Evolutionary conservation across 2,113 vertebrate species (phyloP).

Genomic region (Corapipo altera): DNA sequence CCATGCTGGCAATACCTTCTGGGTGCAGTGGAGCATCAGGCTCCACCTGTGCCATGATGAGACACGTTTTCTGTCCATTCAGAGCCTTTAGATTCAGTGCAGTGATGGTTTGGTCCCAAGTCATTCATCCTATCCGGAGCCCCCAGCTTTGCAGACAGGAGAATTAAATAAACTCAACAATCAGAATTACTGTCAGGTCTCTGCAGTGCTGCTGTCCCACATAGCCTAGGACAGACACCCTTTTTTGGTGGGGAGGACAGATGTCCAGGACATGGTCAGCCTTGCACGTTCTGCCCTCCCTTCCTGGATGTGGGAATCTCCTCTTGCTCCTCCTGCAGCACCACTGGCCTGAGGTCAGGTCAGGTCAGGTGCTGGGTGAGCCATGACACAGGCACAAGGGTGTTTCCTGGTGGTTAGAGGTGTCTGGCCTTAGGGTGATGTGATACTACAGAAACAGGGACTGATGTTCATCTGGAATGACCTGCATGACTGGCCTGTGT

Average conservation of each 20-base stretch:
- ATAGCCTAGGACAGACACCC: background rate
- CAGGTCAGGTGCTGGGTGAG: background rate
- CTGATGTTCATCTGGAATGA: background rate
- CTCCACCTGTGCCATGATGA: background rate
- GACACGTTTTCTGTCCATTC: background rate
- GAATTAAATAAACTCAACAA: rapidly evolving
- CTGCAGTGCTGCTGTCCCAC: background rate
- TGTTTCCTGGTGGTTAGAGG: conserved; percentile 1
- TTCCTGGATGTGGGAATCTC: background rate
- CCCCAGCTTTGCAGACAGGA: background rate
- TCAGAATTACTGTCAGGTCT: background rate
- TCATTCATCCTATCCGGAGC: rapidly evolving
- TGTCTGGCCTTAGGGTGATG: background rate
- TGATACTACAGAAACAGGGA: background rate
- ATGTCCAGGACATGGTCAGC: background rate
- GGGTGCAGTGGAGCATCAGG: background rate
- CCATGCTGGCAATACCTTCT: background rate
- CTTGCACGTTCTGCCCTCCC: background rate
- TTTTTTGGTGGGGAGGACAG: background rate
- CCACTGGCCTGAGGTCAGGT: background rate
- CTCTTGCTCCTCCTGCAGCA: background rate
- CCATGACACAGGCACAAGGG: background rate
- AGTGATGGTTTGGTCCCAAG: background rate
- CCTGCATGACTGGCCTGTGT: background rate
- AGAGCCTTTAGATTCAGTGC: background rate